A percentile compares a stretch with the other conserved stretches of the same genome.
These are phyloP conservation scores for Paramormyrops kingsleyae DNA, from an alignment of 2,113 vertebrate genomes.

Conservation along the genomic window DNA sequence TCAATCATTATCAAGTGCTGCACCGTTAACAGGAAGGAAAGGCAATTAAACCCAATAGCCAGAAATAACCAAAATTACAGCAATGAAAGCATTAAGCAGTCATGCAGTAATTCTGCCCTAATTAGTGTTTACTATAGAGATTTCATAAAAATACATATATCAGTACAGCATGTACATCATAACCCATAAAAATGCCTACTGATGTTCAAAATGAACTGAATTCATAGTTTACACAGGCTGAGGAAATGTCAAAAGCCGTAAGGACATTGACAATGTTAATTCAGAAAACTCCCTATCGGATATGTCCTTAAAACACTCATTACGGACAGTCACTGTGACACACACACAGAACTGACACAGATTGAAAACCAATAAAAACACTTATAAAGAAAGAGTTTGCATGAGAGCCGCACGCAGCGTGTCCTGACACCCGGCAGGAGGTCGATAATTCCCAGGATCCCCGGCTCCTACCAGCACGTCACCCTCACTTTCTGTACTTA, in stretches of 20 bases:
- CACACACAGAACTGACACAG: not conserved
- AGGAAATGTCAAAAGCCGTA: not conserved
- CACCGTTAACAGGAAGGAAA: not conserved
- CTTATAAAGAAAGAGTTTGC: not conserved
- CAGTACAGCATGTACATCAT: not conserved
- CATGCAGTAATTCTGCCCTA: not conserved
- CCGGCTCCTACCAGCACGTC: not conserved
- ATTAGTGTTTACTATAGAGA: not conserved
- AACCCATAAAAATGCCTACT: not conserved
- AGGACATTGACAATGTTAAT: not conserved
- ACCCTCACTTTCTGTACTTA: not conserved
- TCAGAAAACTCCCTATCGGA: not conserved
- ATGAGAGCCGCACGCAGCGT: not conserved
- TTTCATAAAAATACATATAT: not conserved
- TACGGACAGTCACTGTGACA: not conserved
- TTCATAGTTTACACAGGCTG: not conserved
- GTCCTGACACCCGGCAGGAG: not conserved
- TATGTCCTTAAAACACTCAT: not conserved
- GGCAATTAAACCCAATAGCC: not conserved
- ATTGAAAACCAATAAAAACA: not conserved
- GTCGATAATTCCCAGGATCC: not conserved
- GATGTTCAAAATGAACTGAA: not conserved
- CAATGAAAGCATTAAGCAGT: not conserved
- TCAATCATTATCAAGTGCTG: not conserved
- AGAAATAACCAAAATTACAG: not conserved